phyloP scores from a whole-genome alignment of 2,797 vertebrate genomes.

The Cryptoprocta ferox region DNA sequence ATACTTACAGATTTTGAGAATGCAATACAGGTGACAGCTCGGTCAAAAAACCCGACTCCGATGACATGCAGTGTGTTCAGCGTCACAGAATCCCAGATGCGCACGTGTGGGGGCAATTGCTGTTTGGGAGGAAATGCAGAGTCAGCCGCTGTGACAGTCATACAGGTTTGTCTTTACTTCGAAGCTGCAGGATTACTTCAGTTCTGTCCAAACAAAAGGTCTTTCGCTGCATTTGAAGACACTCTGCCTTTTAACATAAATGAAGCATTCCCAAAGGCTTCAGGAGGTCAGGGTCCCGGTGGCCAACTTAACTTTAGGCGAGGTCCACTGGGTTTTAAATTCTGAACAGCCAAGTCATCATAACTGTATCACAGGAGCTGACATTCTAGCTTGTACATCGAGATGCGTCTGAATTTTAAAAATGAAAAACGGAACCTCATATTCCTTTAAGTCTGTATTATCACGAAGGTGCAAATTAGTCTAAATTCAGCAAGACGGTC shows the following conservation, averaged over 20 bases:
- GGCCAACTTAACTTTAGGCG: background rate
- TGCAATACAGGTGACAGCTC: conserved; percentile 96
- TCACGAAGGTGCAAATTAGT: background rate
- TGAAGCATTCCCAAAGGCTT: background rate
- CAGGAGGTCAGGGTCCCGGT: background rate
- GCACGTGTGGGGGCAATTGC: conserved; percentile 96
- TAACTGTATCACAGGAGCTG: fast-evolving
- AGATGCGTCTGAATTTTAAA: background rate
- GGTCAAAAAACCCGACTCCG: conserved; percentile 95
- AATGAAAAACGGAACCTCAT: background rate
- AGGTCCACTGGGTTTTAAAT: background rate
- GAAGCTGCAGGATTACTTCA: background rate
- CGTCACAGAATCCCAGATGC: conserved; percentile 98
- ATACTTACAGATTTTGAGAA: conserved; percentile 98
- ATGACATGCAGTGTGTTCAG: conserved; percentile 97
- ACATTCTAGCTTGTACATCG: background rate
- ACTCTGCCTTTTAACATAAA: background rate
- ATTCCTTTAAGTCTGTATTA: background rate
- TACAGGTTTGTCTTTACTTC: fast-evolving
- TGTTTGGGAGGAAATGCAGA: conserved; percentile 74
- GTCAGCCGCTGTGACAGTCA: fast-evolving
- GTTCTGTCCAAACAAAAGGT: background rate
- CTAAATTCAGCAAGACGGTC: background rate
- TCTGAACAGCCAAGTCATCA: background rate
- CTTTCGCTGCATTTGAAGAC: background rate